Evolutionary conservation across 2,113 vertebrate genomes (phyloP), one percentile per base, ranked within the genome.

Genomic region (Nyctibius bracteatus): DNA sequence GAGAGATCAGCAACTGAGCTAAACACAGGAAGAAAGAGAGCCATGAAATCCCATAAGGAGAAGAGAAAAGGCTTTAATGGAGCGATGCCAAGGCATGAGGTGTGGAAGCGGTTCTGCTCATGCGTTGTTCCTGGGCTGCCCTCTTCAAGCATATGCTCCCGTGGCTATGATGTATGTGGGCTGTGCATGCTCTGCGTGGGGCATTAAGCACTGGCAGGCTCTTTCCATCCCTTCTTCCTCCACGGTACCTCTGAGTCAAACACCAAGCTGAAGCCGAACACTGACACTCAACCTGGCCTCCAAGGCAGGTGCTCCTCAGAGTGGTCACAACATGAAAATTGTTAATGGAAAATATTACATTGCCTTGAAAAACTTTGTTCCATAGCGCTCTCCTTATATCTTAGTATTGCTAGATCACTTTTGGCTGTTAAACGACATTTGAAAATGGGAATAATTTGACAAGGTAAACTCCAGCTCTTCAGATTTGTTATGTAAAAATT

Each of bases 241-340:
- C 0, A 0, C 51, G 9, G 28, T 17, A 28, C 43, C 17, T 66
- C 70, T 58, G 37, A 61, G 35, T 22, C 74, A 68, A 49, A 68
- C 20, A 55, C 33, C 23, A 58, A 51, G 49, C 43, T 30, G 39
- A 35, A 88, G 43, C 46, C n/a, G 59, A 52, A 25, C 22, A 39
- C 15, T 66, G 46, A 2, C 18, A n/a, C 41, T 15, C n/a, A 74
- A 31, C 70, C 73, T 35, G 15, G 43, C 27, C 39, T 55, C 25
- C 41, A 55, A 24, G 25, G 49, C 74, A 46, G 43, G 14, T n/a
- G 43, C n/a, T 90, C 23, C 75, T 83, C 6, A 2, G 28, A 57
- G 37, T 4, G 0, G 1, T 14, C 21, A 14, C 41, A 61, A 25
- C 0, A 0, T 35, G 27, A 84, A 67, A 75, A 67, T 4, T 20